These are phyloP conservation scores for Reinhardtius hippoglossoides DNA, from an alignment of 2,113 vertebrate species.

Conservation along the genomic window DNA sequence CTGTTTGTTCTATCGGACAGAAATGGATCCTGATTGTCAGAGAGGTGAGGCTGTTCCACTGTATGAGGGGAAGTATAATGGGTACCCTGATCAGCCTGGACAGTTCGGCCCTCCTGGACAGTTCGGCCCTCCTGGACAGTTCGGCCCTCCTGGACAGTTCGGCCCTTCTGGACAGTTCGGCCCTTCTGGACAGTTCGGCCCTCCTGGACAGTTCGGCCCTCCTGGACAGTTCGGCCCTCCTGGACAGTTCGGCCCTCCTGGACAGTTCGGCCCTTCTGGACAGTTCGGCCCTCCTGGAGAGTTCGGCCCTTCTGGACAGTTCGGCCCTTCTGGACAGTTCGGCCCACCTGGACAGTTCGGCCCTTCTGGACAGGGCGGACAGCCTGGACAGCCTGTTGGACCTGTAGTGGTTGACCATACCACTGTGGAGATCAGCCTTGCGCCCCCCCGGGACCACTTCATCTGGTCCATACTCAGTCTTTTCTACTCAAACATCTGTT, in stretches of 20 bases:
- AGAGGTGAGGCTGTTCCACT: background rate
- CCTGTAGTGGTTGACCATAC: conserved; percentile 10
- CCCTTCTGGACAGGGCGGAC: background rate
- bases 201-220: background rate
- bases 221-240: too few species aligned
- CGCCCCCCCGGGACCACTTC: conserved; percentile 58
- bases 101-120: background rate
- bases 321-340: background rate
- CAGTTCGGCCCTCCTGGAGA: background rate
- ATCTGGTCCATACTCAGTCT: conserved; percentile 68
- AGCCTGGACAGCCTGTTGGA: background rate
- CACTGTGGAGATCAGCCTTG: background rate
- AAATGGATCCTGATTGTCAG: background rate
- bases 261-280: background rate
- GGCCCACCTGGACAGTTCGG: background rate
- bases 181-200: background rate
- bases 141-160: background rate
- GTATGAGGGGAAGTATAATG: background rate
- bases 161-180: background rate
- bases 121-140: background rate
- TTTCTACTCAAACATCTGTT: conserved; percentile 29
- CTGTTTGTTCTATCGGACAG: background rate
- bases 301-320: background rate
- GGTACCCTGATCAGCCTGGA: too few species aligned
- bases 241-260: too few species aligned